Base-by-base conservation (phyloP, 2,113 vertebrate species). In the Lagopus muta region DNA sequence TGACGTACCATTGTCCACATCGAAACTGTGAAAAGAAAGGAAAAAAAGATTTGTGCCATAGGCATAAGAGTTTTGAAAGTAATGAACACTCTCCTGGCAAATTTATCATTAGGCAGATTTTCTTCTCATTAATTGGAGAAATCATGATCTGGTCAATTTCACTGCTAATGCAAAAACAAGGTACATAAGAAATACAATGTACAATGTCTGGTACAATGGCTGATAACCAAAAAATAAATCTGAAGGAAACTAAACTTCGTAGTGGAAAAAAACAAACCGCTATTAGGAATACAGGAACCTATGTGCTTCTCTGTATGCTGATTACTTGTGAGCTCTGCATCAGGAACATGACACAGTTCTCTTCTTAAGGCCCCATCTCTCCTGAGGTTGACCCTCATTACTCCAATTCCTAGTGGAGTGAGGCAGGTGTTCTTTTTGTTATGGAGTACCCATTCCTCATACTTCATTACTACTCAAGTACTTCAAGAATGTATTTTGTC, bases 1-100 rank as follows among this genome's bases (percentile, higher is more conserved):
- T 93, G 99, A 98, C 21, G 99, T 99, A 96, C 99, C 99, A 99
- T 99, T 99, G 98, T 99, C 99, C 98, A 99, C 99, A 89, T 99
- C 99, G 24, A 99, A 99, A 97, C 99, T 99, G 97, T 18, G 89
- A 90, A 82, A 52, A 89, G 7, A 69, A 84, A 65, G 10, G 8
- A 85, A 8, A 70, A 88, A 32, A 62, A 80, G 2, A 21, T 91
- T 72, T 52, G 75, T 81, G 6, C 9, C 17, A 48, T 34, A 48
- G 32, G 78, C 19, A 11, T 25, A 76, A 70, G 8, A 71, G 71
- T 48, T 45, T 45, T 62, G 10, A 9, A 45, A 18, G 28, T 16
- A 89, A 43, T 24, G 67, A 74, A 55, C 19, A 74, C 8, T 25
- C 10, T 45, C 67, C 27, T 89, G 19, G 87, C 13, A 60, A 88